phyloP scores from a whole-genome alignment of 64 coral and sea anemone species.

The Stichodactyla helianthus region DNA sequence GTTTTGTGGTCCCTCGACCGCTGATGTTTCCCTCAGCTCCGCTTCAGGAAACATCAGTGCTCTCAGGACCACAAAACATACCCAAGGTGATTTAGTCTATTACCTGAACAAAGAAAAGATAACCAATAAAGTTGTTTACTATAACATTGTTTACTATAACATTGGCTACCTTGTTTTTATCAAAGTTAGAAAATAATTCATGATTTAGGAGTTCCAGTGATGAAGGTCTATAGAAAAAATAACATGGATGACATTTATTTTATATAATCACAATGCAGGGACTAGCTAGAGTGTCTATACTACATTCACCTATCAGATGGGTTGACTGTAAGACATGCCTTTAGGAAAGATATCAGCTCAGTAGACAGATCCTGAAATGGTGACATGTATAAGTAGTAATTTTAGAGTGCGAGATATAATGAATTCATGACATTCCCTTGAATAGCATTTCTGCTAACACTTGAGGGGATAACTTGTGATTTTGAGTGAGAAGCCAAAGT shows the following conservation, averaged over 20 bases:
- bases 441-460: no score
- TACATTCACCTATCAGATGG: slow-evolving; percentile 50
- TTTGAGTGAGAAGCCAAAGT: background rate
- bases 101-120: no score
- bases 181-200: background rate
- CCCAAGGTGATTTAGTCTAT: no score
- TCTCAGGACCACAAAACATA: no score
- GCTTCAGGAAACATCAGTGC: no score
- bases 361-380: slow-evolving; percentile 60
- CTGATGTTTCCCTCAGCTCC: no score
- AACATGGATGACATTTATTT: background rate
- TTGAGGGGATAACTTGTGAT: no score
- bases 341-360: slow-evolving; percentile 76
- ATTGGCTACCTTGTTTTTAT: no score
- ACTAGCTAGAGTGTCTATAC: background rate
- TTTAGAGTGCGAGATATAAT: background rate
- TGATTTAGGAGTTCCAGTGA: slow-evolving; percentile 61
- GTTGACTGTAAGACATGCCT: slow-evolving; percentile 67
- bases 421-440: no score
- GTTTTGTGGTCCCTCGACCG: no score
- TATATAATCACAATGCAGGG: background rate
- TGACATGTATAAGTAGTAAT: background rate
- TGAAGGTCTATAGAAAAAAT: slow-evolving; percentile 36
- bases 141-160: no score
- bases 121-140: no score